phyloP scores from a whole-genome alignment of 2,797 vertebrate species.

The Phalloptychus januarius region DNA sequence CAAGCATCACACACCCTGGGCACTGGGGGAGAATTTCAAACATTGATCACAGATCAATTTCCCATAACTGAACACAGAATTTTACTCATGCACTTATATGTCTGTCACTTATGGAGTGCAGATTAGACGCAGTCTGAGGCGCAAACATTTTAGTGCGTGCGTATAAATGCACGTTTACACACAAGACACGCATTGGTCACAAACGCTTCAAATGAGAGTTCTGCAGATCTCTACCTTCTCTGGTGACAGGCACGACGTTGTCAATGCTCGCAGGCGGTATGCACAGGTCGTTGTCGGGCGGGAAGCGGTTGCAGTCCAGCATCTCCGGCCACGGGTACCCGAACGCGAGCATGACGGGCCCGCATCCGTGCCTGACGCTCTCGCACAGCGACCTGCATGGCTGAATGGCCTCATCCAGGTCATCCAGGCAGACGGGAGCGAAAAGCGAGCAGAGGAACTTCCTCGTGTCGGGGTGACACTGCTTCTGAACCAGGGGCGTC shows the following conservation, averaged over 20 bases:
- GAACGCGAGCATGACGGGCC: constrained; percentile 95
- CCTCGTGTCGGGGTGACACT: constrained; percentile 94
- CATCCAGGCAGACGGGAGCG: constrained; percentile 94
- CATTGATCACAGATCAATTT: neutral
- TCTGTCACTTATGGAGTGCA: too few species aligned
- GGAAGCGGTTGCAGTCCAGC: constrained; percentile 93
- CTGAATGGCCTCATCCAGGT: constrained; percentile 94
- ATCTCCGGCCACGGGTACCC: constrained; percentile 98
- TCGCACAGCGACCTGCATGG: constrained; percentile 95
- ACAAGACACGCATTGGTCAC: neutral
- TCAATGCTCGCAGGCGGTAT: constrained; percentile 89
- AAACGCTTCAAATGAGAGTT: too few species aligned
- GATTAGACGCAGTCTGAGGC: neutral
- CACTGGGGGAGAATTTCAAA: constrained; percentile 72
- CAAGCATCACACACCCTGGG: constrained; percentile 96
- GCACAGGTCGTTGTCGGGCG: constrained; percentile 94
- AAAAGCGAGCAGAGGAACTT: constrained; percentile 98
- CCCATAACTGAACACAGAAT: neutral
- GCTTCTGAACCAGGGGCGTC: constrained; percentile 97
- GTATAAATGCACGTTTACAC: neutral
- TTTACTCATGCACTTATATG: neutral
- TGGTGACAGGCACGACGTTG: constrained; percentile 83
- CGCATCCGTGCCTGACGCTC: constrained; percentile 90
- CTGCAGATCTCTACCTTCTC: constrained; percentile 82
- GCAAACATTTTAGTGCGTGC: neutral